Conservation (phyloP, 2,888 invertebrate species). For the Argynnis bischoffii region DNA sequence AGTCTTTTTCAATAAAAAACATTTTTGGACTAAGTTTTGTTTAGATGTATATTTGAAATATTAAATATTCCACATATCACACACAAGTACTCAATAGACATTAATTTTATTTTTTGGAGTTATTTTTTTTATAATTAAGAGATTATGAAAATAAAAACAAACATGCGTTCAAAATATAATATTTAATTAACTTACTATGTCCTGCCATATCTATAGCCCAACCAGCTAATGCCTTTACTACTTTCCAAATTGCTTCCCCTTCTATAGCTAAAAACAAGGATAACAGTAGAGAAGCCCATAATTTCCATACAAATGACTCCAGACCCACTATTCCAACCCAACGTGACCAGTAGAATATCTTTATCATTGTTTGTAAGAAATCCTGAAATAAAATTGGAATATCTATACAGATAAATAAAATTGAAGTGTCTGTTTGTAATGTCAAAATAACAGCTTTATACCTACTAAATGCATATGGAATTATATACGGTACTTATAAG, state of each 20-base stretch:
- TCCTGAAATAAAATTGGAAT: conserved; percentile 45
- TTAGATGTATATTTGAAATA: too few species aligned
- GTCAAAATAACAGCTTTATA: too few species aligned
- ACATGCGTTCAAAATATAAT: neutral
- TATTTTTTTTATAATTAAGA: too few species aligned
- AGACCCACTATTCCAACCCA: conserved; percentile 56
- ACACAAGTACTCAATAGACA: too few species aligned
- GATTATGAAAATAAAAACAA: neutral
- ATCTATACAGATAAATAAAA: too few species aligned
- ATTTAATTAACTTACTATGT: conserved; percentile 51
- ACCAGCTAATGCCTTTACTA: conserved; percentile 59
- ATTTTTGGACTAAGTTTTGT: too few species aligned
- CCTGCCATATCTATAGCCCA: conserved; percentile 54
- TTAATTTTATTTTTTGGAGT: too few species aligned
- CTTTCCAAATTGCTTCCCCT: conserved; percentile 55
- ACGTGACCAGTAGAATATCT: conserved; percentile 51
- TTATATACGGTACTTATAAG: too few species aligned
- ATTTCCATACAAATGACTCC: conserved; percentile 45
- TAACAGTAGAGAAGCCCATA: conserved; percentile 52
- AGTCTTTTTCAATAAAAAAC: too few species aligned
- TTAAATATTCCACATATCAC: too few species aligned
- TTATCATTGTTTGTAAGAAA: conserved; percentile 53
- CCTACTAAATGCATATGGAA: too few species aligned
- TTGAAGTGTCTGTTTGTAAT: too few species aligned
- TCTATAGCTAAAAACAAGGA: conserved; percentile 48